Evolutionary conservation across 2,888 invertebrate species (phyloP).

Genomic region (Gastracanthus pulcherrimus): DNA sequence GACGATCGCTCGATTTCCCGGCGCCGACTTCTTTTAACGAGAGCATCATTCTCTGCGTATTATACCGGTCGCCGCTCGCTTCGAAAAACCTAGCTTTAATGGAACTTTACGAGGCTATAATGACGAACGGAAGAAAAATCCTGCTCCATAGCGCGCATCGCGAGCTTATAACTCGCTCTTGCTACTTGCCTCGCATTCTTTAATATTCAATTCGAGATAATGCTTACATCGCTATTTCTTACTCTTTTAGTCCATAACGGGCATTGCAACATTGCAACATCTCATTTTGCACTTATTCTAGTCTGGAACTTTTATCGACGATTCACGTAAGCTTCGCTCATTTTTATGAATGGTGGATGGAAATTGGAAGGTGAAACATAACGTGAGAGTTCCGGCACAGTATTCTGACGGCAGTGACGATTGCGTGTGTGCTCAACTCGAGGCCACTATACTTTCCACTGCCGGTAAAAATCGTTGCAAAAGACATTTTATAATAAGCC

Average conservation of each 20-base stretch:
- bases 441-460: background rate
- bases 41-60: background rate
- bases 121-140: slow-evolving; percentile 25
- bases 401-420: background rate
- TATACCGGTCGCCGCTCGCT: slow-evolving; percentile 10
- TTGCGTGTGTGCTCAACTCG: background rate
- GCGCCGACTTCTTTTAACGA: slow-evolving; percentile 41
- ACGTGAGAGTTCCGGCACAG: slow-evolving; percentile 4
- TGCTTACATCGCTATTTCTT: too few species aligned
- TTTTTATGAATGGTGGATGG: background rate
- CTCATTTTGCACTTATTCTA: too few species aligned
- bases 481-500: background rate
- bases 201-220: too few species aligned
- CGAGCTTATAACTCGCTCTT: too few species aligned
- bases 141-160: background rate
- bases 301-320: too few species aligned
- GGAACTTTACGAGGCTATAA: slow-evolving; percentile 33
- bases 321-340: too few species aligned
- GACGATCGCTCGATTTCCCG: slow-evolving; percentile 22
- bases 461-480: slow-evolving; percentile 3
- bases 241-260: too few species aligned
- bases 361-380: background rate
- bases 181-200: too few species aligned
- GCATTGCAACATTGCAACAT: too few species aligned
- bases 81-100: background rate